Conservation (phyloP, 2,797 vertebrate species). For the Xerus rutilus region DNA sequence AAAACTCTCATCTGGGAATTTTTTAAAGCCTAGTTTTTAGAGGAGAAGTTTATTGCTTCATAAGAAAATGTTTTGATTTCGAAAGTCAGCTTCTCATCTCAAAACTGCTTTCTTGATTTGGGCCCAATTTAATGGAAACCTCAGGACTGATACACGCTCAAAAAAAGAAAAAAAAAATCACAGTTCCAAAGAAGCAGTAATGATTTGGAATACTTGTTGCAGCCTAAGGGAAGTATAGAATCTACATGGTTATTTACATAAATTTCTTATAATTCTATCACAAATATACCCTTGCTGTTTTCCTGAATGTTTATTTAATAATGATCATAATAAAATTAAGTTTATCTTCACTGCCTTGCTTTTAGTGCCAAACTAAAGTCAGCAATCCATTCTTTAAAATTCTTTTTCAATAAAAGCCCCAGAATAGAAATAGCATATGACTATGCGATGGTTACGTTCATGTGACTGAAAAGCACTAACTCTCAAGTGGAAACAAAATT, state of each 20-base stretch:
- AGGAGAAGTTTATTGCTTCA: not conserved
- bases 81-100: slow-evolving; percentile 84
- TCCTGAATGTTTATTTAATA: slow-evolving; percentile 84
- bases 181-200: slow-evolving; percentile 64
- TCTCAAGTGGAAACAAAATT: slow-evolving; percentile 19
- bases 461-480: slow-evolving; percentile 27
- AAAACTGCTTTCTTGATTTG: slow-evolving; percentile 79
- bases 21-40: not conserved
- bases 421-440: slow-evolving; percentile 71
- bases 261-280: slow-evolving; percentile 87
- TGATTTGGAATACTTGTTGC: slow-evolving; percentile 82
- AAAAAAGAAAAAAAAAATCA: not conserved
- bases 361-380: slow-evolving; percentile 73
- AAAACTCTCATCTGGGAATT: not conserved
- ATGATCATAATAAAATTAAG: slow-evolving; percentile 85
- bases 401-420: slow-evolving; percentile 57
- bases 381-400: slow-evolving; percentile 48
- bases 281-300: slow-evolving; percentile 78
- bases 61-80: slow-evolving; percentile 59
- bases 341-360: slow-evolving; percentile 67
- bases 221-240: slow-evolving; percentile 82
- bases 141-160: slow-evolving; percentile 32
- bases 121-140: slow-evolving; percentile 22
- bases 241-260: slow-evolving; percentile 86
- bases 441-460: not conserved